Evolutionary conservation across 1,140 invertebrate genomes (phyloP).

Genomic region (Eupristina koningsbergeri): DNA sequence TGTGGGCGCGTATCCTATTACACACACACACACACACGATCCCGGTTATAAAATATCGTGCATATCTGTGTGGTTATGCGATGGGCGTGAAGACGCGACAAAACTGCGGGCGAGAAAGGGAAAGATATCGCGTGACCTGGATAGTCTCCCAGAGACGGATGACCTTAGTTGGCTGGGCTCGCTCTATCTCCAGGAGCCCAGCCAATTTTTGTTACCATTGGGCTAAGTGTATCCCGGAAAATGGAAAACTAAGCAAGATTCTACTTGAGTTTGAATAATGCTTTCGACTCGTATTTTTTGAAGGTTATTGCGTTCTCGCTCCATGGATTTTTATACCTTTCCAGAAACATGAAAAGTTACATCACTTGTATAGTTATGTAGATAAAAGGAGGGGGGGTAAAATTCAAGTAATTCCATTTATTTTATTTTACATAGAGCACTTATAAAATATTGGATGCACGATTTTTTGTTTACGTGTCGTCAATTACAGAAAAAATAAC

Average conservation of each 20-base stretch:
- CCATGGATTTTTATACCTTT: slow-evolving; percentile 23
- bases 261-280: background rate
- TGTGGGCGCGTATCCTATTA: slow-evolving; percentile 42
- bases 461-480: too few relatives aligned
- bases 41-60: slow-evolving; percentile 58
- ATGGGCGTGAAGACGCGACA: slow-evolving; percentile 33
- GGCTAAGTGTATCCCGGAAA: slow-evolving; percentile 19
- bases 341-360: slow-evolving; percentile 27
- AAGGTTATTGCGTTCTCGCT: background rate
- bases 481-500: background rate
- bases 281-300: slow-evolving; percentile 20
- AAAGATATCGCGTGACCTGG: slow-evolving; percentile 37
- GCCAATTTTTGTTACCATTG: slow-evolving; percentile 45
- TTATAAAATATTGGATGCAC: too few relatives aligned
- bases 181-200: slow-evolving; percentile 20
- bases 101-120: background rate
- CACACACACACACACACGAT: slow-evolving; percentile 33
- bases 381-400: background rate
- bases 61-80: slow-evolving; percentile 53
- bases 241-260: background rate
- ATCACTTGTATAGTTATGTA: background rate
- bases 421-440: background rate
- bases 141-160: slow-evolving; percentile 28
- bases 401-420: background rate
- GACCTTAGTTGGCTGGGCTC: slow-evolving; percentile 44